Percentiles rank a stretch among this genome's conserved stretches.
phyloP scores from a whole-genome alignment of 2,797 vertebrate species.

The Natrix natrix region DNA sequence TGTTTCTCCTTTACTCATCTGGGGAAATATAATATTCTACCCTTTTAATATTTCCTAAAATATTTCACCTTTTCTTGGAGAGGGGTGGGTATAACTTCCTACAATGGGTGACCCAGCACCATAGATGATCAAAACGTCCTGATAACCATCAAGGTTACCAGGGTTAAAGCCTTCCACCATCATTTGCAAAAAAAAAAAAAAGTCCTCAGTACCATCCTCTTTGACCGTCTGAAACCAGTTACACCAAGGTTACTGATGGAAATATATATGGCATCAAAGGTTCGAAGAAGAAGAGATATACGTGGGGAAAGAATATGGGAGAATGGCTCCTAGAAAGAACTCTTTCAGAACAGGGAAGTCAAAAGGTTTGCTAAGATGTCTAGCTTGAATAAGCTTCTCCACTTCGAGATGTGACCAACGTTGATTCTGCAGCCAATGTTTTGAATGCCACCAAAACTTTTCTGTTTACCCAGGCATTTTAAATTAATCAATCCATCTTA shows the following conservation, averaged over 20 bases:
- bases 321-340: neutral
- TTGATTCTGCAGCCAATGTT: neutral
- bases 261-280: neutral
- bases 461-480: neutral
- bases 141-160: neutral
- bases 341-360: neutral
- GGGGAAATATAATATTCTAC: too few relatives aligned
- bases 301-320: neutral
- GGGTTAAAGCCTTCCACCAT: neutral
- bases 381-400: neutral
- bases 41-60: too few relatives aligned
- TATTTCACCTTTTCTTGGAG: too few relatives aligned
- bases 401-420: neutral
- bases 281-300: neutral
- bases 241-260: neutral
- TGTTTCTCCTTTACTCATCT: too few relatives aligned
- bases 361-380: neutral
- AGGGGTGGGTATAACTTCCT: too few relatives aligned
- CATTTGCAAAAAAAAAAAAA: neutral
- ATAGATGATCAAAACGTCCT: neutral
- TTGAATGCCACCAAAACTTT: neutral
- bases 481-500: neutral
- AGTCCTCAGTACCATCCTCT: neutral
- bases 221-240: neutral
- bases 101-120: too few relatives aligned